Evolutionary conservation across 1,140 invertebrate genomes (phyloP), one percentile per base, ranked within the genome.

Genomic region (Drosophila triauraria): DNA sequence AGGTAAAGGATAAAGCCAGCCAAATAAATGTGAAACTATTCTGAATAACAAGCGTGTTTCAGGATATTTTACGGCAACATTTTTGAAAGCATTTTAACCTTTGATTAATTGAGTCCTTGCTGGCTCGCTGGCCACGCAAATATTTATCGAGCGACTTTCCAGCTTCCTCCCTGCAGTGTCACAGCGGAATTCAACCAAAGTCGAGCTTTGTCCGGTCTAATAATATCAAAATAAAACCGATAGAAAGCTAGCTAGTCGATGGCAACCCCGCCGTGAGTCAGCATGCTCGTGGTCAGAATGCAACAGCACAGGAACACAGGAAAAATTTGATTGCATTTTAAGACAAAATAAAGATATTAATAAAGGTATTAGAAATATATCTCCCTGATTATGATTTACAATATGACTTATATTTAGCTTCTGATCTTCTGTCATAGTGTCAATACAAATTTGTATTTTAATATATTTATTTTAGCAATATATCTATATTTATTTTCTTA

Each of bases 161-260:
- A 62, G 62, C 62, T 65, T 65, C 57, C 57, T 58, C 40, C 62
- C 40, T 35, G 62, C 65, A 51, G 61, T 32, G 61, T 65, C 46
- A 30, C 46, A 51, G 46, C 17, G 44, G 47, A 65, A 68, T 44
- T 30, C 58, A 67, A 65, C 61, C 67, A 42, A 50, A 25, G 40
- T 67, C 48, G 23, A 53, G 47, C 67, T 54, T 50, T 67, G 30
- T 70, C 12, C 62, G 46, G 8, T 54, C 67, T 68, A 70, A 70
- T 68, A 70, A 70, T 70, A 70, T 70, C 67, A 40, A 70, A 70
- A 70, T 68, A 68, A 53, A 46, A 25, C 32, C 40, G 23, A n/a
- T 65, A 17, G 40, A 54, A 20, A 54, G 48, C 35, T 47, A 43
- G 48, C 32, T 35, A 35, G 54, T 56, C 8, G 23, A 43, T 38